Evolutionary conservation across 1,140 invertebrate species (phyloP).

Genomic region (Caenorhabditis tropicalis): DNA sequence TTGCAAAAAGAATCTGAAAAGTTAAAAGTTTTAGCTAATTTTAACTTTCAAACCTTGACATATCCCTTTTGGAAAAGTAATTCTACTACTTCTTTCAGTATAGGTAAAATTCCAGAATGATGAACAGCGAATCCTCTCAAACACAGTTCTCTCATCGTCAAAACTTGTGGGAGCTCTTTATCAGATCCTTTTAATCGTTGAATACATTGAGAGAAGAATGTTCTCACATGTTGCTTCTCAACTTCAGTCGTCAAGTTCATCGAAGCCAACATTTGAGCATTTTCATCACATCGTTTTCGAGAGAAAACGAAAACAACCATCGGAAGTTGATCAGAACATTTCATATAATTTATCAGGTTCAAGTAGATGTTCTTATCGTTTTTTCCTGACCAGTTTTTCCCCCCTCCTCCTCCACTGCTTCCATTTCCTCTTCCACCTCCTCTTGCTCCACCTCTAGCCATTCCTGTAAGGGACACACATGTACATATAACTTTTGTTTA

Average conservation of each 20-base stretch:
- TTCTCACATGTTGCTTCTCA: conserved; percentile 83
- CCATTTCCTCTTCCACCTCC: background rate
- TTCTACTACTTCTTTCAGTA: conserved; percentile 96
- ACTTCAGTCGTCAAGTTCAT: conserved; percentile 82
- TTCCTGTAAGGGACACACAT: too few species aligned
- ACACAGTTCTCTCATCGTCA: conserved; percentile 81
- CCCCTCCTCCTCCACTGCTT: conserved; percentile 20
- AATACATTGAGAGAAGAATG: conserved; percentile 85
- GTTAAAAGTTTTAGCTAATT: background rate
- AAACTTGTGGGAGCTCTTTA: conserved; percentile 83
- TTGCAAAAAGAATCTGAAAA: conserved; percentile 81
- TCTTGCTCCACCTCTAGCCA: background rate
- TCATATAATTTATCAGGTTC: conserved; percentile 82
- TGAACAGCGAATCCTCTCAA: conserved; percentile 90
- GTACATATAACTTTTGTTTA: too few species aligned
- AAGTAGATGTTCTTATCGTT: conserved; percentile 84
- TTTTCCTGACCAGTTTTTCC: background rate
- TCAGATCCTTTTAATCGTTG: conserved; percentile 85
- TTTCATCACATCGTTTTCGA: conserved; percentile 83
- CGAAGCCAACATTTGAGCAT: conserved; percentile 78
- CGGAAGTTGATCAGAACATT: conserved; percentile 84
- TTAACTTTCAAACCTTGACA: conserved; percentile 79
- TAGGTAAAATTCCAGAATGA: conserved; percentile 92
- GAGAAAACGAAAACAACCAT: conserved; percentile 93
- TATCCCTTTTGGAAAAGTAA: conserved; percentile 89